A percentile compares a stretch with the other conserved stretches of the same genome.
These are phyloP conservation scores for Idaea straminata DNA, from an alignment of 2,888 invertebrate genomes.

Conservation along the genomic window DNA sequence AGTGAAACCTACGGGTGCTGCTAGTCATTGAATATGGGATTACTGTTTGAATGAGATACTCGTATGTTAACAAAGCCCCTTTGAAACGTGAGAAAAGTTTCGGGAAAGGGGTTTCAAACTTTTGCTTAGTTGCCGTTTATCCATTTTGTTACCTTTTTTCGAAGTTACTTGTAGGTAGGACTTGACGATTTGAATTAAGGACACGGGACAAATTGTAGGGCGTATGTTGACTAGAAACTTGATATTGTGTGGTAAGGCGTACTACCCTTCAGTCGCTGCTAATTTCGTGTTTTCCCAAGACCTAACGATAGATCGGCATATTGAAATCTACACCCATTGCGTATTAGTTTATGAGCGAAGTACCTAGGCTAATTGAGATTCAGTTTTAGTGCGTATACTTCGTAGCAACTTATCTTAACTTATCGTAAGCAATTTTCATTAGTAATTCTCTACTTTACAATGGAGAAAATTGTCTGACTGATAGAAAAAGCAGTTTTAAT, in stretches of 20 bases:
- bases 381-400: too few species aligned
- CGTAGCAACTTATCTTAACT: too few species aligned
- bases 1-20: too few species aligned
- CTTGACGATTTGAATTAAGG: not conserved
- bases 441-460: not conserved
- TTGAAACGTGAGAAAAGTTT: not conserved
- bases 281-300: too few species aligned
- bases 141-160: not conserved
- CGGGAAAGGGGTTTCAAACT: not conserved
- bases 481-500: not conserved
- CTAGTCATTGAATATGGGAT: not conserved
- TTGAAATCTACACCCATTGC: too few species aligned
- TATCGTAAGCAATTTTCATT: not conserved
- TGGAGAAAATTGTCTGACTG: not conserved
- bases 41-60: not conserved
- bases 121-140: not conserved
- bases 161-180: not conserved
- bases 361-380: too few species aligned
- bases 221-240: too few species aligned
- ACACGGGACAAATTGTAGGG: not conserved
- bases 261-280: too few species aligned
- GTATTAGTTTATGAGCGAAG: too few species aligned
- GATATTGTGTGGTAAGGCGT: too few species aligned
- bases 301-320: too few species aligned
- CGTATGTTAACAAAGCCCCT: not conserved